Base-by-base conservation (phyloP, 2,113 vertebrate genomes). In the Aythya baeri region DNA sequence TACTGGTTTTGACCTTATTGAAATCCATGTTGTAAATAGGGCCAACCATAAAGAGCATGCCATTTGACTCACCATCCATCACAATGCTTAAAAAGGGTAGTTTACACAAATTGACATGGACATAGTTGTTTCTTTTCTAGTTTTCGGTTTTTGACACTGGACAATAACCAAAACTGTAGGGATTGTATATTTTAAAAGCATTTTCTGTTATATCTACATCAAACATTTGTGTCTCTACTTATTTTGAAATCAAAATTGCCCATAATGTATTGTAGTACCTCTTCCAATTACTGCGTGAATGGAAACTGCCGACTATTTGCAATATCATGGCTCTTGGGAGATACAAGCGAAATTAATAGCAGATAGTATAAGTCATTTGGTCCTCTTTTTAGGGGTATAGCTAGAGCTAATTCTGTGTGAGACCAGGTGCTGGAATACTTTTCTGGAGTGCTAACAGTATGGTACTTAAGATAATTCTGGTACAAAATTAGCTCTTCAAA, bases 1-100 rank as follows among this genome's bases (percentile, higher is more conserved):
- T 92, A 82, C 36, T 85, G 22, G 36, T 86, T 95, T 93, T 94
- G 91, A 90, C 86, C 83, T 96, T 79, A 89, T 31, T 82, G 88
- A 94, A 92, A 88, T 82, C 31, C 38, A 50, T 62, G 38, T 50
- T 86, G 70, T 66, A 80, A 80, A 29, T 29, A 62, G 44, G 74
- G 61, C 32, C 25, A 55, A 43, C 38, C 32, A 57, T 91, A 86
- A 87, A 83, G 83, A 89, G 62, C 44, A 89, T 79, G 13, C 9
- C 46, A 77, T 23, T 90, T 87, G 41, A 87, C 44, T 89, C 81
- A 50, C 29, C 88, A 26, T 71, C 70, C 38, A 63, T 62, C 41
- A 31, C 21, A 79, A 49, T 36, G 22, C 61, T 82, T 67, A 57
- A 3, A 83, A 68, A 67, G 12, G 34, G 13, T 61, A 13, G 10